phyloP scores from a whole-genome alignment of 53 echinoderm and acorn worm species.

The Astropecten irregularis region DNA sequence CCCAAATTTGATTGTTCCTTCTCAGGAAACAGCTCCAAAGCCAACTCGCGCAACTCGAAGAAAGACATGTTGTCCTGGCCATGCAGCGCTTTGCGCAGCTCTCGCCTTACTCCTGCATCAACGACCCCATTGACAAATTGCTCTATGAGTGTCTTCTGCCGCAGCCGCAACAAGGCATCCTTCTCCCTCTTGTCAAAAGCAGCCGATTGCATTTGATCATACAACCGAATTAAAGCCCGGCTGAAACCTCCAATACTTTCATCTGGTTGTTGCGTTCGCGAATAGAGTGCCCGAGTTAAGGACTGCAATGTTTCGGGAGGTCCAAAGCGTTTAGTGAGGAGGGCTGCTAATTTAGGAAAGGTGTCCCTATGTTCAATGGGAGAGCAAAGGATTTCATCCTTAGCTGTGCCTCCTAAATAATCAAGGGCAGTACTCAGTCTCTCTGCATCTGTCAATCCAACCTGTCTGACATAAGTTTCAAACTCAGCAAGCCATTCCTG shows the following conservation, averaged over 20 bases:
- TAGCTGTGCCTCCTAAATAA: not conserved
- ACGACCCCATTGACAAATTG: conserved; percentile 52
- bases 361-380: not conserved
- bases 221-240: not conserved
- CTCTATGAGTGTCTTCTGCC: conserved; percentile 10
- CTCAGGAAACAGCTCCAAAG: conserved; percentile 2
- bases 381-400: not conserved
- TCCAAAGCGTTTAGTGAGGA: conserved; percentile 10
- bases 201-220: conserved; percentile 5
- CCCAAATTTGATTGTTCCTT: not conserved
- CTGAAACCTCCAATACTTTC: not conserved
- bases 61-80: not conserved
- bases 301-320: not conserved
- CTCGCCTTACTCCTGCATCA: conserved; percentile 50
- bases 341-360: not conserved
- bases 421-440: conserved; percentile 16
- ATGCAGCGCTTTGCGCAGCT: conserved; percentile 32
- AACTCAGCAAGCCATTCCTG: not conserved
- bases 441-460: not conserved
- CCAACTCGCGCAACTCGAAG: not conserved
- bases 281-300: not conserved
- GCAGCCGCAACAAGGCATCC: not conserved
- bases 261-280: not conserved
- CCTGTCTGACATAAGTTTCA: not conserved
- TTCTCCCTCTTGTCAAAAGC: not conserved